Evolutionary conservation across 2,797 vertebrate species (phyloP).

Genomic region (Periparus ater): DNA sequence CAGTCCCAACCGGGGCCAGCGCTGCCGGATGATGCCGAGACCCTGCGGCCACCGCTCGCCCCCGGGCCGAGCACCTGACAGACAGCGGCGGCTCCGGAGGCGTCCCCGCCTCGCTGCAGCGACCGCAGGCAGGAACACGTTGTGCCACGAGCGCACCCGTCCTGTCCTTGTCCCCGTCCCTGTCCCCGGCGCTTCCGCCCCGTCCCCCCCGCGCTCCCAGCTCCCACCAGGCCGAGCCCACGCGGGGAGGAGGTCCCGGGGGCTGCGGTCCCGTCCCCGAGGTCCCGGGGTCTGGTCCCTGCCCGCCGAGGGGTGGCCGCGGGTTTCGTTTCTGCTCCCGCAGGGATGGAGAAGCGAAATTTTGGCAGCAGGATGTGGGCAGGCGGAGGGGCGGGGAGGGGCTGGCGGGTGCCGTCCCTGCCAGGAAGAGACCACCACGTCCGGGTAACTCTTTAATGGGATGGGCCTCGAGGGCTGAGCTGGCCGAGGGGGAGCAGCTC

Average conservation of each 20-base stretch:
- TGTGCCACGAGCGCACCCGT: not conserved
- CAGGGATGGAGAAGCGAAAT: not conserved
- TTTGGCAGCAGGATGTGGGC: not conserved
- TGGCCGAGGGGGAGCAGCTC: not conserved
- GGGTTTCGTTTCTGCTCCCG: not conserved
- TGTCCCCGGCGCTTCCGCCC: not conserved
- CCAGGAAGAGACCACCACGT: not conserved
- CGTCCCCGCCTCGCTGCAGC: not conserved
- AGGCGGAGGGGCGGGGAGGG: not conserved
- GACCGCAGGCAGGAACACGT: constrained; percentile 5
- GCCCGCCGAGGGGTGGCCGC: fast-evolving
- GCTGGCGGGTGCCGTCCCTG: not conserved
- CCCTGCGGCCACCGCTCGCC: fast-evolving
- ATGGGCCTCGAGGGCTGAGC: not conserved
- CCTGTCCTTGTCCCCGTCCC: not conserved
- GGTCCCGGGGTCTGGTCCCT: not conserved
- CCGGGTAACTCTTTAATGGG: not conserved
- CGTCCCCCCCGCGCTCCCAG: not conserved
- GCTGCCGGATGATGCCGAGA: fast-evolving
- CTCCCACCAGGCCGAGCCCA: not conserved
- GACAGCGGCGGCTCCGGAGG: not conserved
- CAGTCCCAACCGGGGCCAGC: fast-evolving
- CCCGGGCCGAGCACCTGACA: fast-evolving
- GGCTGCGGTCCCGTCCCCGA: not conserved
- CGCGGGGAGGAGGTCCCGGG: not conserved